These are phyloP conservation scores for Sebastes flavidus DNA, from an alignment of 2,797 vertebrate genomes.

Conservation along the genomic window DNA sequence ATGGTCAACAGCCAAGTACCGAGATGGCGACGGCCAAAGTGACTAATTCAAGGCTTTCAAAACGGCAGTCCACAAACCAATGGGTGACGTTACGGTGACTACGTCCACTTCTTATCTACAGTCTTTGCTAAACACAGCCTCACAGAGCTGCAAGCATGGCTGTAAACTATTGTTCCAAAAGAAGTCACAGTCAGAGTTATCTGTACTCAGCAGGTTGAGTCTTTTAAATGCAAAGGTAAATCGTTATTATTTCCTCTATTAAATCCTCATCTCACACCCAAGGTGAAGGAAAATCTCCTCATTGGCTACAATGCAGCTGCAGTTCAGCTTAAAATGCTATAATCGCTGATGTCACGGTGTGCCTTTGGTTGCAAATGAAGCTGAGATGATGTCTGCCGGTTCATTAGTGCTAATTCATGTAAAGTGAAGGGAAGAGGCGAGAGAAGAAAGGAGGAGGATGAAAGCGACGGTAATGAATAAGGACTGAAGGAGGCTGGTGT, in stretches of 20 bases:
- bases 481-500: conserved; percentile 55
- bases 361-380: conserved; percentile 54
- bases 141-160: background rate
- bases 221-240: background rate
- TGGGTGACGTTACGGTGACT: background rate
- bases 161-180: background rate
- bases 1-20: too few relatives aligned
- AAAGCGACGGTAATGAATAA: conserved; percentile 63
- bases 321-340: conserved; percentile 27
- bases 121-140: background rate
- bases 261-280: background rate
- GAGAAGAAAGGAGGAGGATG: conserved; percentile 56
- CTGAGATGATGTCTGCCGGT: conserved; percentile 52
- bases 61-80: too few relatives aligned
- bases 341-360: conserved; percentile 45
- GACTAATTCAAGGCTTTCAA: too few relatives aligned
- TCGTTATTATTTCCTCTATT: conserved; percentile 7
- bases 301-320: conserved; percentile 33
- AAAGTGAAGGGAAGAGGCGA: conserved; percentile 62
- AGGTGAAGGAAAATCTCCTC: conserved; percentile 3
- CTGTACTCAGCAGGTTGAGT: background rate
- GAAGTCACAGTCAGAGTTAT: background rate
- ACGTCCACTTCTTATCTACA: background rate
- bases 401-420: conserved; percentile 78
- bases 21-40: too few relatives aligned